Conservation (phyloP, 1,140 invertebrate genomes). For the Eurosta solidaginis region DNA sequence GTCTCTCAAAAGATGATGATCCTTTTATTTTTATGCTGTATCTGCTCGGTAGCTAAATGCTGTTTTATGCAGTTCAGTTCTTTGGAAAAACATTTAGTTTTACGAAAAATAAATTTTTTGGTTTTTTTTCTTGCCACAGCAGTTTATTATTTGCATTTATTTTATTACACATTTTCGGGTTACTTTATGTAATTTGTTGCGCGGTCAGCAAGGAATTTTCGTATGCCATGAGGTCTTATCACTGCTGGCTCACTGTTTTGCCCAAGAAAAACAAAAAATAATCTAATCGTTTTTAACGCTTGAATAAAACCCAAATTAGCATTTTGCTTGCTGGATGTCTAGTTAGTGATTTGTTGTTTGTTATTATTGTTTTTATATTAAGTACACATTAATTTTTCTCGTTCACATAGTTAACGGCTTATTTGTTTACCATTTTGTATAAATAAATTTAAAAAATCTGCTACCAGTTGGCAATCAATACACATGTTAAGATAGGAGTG, state of each 20-base stretch:
- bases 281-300: constrained; percentile 30
- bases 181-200: neutral
- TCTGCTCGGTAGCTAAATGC: neutral
- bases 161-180: constrained; percentile 13
- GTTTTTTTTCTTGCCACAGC: neutral
- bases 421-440: neutral
- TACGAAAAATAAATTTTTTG: neutral
- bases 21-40: neutral
- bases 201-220: neutral
- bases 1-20: constrained; percentile 18
- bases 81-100: neutral
- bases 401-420: constrained; percentile 18
- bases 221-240: constrained; percentile 13
- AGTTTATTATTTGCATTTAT: constrained; percentile 29
- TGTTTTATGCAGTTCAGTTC: neutral
- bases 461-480: too few species aligned
- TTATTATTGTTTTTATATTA: neutral
- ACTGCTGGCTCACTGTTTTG: neutral
- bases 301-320: constrained; percentile 30
- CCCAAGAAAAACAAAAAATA: neutral
- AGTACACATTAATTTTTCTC: neutral
- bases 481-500: too few species aligned
- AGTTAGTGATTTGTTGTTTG: neutral
- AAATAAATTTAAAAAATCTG: constrained; percentile 6
- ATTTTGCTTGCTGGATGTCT: neutral